These are phyloP conservation scores for Intellagama lesueurii DNA, from an alignment of 2,797 vertebrate species.

Conservation along the genomic window DNA sequence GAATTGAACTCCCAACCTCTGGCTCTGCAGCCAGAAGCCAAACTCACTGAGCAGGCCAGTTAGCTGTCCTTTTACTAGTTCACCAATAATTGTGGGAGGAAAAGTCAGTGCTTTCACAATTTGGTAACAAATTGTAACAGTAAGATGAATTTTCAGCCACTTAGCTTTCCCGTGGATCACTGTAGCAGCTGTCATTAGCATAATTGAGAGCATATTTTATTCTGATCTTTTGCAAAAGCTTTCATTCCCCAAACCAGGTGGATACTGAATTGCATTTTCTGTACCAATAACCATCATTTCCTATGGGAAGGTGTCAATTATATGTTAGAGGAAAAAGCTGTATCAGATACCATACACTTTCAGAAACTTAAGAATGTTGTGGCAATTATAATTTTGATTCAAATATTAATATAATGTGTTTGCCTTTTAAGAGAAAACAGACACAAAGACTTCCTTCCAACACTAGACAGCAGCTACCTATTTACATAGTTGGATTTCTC, in stretches of 20 bases:
- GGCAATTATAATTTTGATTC: constrained; percentile 64
- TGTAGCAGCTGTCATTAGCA: constrained; percentile 90
- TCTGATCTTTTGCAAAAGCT: constrained; percentile 83
- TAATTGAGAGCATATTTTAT: constrained; percentile 96
- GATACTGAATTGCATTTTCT: constrained; percentile 80
- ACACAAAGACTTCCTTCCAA: background rate
- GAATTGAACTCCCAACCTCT: no score
- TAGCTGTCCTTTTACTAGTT: no score
- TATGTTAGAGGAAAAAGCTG: constrained; percentile 72
- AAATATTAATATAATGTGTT: constrained; percentile 51
- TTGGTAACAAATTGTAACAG: background rate
- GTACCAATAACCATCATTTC: constrained; percentile 82
- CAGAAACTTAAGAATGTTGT: constrained; percentile 70
- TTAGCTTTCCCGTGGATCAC: constrained; percentile 70
- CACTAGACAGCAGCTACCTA: background rate
- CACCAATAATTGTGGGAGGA: background rate
- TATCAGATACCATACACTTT: constrained; percentile 74
- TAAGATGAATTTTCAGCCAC: background rate
- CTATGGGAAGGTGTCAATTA: constrained; percentile 82
- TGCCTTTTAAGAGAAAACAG: constrained; percentile 21
- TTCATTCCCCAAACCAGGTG: constrained; percentile 89
- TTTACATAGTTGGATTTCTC: background rate
- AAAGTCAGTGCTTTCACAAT: background rate
- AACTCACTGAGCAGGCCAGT: no score
- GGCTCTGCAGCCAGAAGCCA: no score